Percentiles rank a stretch among this genome's conserved stretches.
These are phyloP conservation scores for Willowsia nigromaculata DNA, from an alignment of 2,888 invertebrate species.

Conservation along the genomic window DNA sequence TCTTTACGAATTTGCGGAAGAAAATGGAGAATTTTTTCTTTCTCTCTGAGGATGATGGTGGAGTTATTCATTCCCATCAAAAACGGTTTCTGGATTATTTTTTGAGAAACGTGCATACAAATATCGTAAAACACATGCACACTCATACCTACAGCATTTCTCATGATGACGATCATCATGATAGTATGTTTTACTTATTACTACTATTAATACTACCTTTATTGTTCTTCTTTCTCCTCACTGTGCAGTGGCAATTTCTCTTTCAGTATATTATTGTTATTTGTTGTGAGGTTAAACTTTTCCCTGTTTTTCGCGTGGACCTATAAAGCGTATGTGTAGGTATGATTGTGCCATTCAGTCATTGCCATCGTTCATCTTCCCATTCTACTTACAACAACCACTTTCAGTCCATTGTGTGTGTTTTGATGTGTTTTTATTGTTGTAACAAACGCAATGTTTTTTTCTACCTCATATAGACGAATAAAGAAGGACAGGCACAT, in stretches of 20 bases:
- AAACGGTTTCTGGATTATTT: constrained; percentile 44
- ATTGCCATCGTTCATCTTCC: background rate
- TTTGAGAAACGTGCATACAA: background rate
- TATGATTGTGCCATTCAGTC: background rate
- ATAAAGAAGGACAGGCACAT: background rate
- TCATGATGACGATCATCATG: background rate
- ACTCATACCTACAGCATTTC: background rate
- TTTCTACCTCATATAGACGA: no score
- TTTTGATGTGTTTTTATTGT: background rate
- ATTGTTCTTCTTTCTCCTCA: constrained; percentile 1
- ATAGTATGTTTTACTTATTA: constrained; percentile 8
- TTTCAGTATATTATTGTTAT: background rate
- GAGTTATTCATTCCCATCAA: constrained; percentile 30
- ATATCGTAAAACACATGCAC: constrained; percentile 1
- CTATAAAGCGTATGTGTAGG: background rate
- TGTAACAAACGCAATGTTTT: constrained; percentile 11
- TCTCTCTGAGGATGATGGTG: background rate
- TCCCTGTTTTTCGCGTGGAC: background rate
- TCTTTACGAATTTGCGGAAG: background rate
- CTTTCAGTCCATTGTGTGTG: background rate
- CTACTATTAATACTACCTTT: background rate
- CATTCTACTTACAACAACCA: background rate
- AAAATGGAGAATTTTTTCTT: background rate
- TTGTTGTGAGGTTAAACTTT: constrained; percentile 14
- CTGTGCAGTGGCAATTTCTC: background rate